Evolutionary conservation across 2,113 vertebrate genomes (phyloP).

Genomic region (Passer montanus): DNA sequence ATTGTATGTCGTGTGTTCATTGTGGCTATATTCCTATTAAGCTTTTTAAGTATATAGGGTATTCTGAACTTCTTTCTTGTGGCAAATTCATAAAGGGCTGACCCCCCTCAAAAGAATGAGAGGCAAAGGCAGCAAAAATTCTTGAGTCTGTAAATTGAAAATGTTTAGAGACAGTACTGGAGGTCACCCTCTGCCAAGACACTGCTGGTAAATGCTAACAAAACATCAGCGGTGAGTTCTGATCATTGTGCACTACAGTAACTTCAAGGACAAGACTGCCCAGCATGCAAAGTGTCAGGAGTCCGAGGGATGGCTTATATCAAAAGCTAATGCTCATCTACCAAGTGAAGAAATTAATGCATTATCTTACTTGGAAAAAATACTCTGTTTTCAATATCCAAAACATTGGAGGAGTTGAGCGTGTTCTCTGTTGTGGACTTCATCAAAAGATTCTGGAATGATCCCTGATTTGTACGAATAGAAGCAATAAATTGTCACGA

Average conservation of each 20-base stretch:
- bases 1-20: slow-evolving; percentile 20
- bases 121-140: slow-evolving; percentile 51
- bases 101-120: slow-evolving; percentile 67
- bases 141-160: slow-evolving; percentile 65
- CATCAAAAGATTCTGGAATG: neutral
- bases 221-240: slow-evolving; percentile 42
- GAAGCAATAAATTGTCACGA: neutral
- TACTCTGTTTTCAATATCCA: neutral
- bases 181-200: slow-evolving; percentile 60
- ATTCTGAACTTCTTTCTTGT: slow-evolving; percentile 32
- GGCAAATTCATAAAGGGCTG: slow-evolving; percentile 40
- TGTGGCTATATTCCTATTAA: slow-evolving; percentile 1
- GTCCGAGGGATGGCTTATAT: neutral
- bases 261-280: slow-evolving; percentile 58
- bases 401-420: neutral
- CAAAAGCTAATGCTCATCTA: neutral
- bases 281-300: neutral
- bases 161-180: slow-evolving; percentile 61
- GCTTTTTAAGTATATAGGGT: slow-evolving; percentile 28
- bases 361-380: neutral
- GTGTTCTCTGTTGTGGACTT: neutral
- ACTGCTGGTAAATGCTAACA: slow-evolving; percentile 33
- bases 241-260: neutral
- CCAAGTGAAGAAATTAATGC: slow-evolving; percentile 1
- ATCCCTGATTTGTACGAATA: neutral